Conservation (phyloP, 2,888 invertebrate species). For the Pseudococcus jackbeardsleyi region DNA sequence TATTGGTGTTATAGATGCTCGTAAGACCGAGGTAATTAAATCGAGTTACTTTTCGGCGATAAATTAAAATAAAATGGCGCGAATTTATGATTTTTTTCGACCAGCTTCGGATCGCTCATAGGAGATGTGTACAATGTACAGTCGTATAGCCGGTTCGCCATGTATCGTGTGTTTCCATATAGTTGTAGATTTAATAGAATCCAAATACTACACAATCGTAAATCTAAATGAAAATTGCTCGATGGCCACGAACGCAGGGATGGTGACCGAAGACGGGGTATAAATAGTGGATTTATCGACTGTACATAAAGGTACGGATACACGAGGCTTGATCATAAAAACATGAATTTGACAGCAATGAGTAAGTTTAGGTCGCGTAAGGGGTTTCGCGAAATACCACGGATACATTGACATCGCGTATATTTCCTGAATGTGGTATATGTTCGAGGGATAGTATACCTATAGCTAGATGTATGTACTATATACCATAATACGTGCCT, state of each 20-base stretch:
- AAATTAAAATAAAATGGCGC: constrained; percentile 36
- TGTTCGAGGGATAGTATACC: not conserved
- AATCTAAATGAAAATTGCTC: constrained; percentile 48
- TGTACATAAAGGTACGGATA: constrained; percentile 19
- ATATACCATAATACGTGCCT: not conserved
- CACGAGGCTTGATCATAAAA: constrained; percentile 44
- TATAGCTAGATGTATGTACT: not conserved
- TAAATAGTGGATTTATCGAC: constrained; percentile 19
- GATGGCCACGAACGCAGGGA: not conserved
- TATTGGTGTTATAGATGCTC: constrained; percentile 30
- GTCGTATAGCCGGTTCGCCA: constrained; percentile 6
- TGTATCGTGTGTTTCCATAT: not conserved
- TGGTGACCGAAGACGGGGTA: not conserved
- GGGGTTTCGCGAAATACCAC: constrained; percentile 39
- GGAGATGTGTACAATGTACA: not conserved
- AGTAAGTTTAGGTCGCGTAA: constrained; percentile 35
- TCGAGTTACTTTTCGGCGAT: constrained; percentile 21
- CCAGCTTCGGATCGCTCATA: not conserved
- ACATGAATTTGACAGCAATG: constrained; percentile 38
- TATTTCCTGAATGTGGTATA: constrained; percentile 7
- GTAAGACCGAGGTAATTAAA: constrained; percentile 42
- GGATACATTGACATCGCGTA: constrained; percentile 13
- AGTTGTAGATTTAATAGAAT: constrained; percentile 17
- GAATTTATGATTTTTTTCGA: not conserved
- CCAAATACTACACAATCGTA: constrained; percentile 36